Evolutionary conservation across 2,113 vertebrate genomes (phyloP).

Genomic region (Tichodroma muraria): DNA sequence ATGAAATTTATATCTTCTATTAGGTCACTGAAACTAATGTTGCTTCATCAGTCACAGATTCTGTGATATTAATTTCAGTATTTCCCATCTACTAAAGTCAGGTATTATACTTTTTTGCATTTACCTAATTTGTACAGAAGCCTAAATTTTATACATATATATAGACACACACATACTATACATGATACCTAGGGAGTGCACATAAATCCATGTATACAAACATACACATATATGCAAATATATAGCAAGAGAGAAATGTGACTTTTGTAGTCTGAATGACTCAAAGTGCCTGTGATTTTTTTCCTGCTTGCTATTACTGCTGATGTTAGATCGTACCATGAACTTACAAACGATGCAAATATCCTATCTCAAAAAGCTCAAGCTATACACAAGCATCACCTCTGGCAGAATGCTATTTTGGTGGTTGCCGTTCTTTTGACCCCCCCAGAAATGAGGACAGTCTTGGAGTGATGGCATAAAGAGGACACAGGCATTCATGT

Average conservation of each 20-base stretch:
- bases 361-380: background rate
- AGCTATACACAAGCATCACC: background rate
- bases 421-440: background rate
- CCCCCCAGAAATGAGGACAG: background rate
- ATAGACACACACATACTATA: background rate
- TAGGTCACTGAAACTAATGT: background rate
- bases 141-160: background rate
- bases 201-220: background rate
- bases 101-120: background rate
- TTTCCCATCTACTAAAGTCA: background rate
- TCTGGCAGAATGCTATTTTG: background rate
- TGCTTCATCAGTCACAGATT: background rate
- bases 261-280: background rate
- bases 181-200: background rate
- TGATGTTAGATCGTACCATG: rapidly evolving
- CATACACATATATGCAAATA: background rate
- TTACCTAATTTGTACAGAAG: background rate
- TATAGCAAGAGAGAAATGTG: background rate
- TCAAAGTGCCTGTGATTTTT: background rate
- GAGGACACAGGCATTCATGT: background rate
- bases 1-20: background rate
- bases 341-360: background rate
- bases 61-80: background rate
- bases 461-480: background rate
- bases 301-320: background rate